phyloP scores from a whole-genome alignment of 2,888 invertebrate species.

The Dicyrtomina minuta region DNA sequence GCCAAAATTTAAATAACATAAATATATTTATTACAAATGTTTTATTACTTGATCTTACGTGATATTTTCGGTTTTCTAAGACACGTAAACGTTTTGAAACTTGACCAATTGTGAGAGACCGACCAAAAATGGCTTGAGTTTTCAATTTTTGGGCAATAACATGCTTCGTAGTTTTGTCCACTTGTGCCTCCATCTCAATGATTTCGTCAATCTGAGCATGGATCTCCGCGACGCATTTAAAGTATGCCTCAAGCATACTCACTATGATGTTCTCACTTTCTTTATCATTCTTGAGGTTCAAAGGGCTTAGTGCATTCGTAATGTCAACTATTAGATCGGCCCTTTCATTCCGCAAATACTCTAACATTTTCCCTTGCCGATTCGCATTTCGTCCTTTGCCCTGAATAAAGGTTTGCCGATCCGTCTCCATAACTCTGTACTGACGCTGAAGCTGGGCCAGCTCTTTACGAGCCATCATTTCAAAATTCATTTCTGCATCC shows the following conservation, averaged over 20 bases:
- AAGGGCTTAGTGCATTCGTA: constrained; percentile 28
- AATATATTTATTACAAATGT: too few relatives aligned
- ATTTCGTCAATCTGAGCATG: constrained; percentile 39
- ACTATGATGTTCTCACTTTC: constrained; percentile 28
- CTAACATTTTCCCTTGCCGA: constrained; percentile 61
- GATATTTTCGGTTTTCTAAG: constrained; percentile 46
- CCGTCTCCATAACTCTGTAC: constrained; percentile 80
- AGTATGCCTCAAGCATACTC: constrained; percentile 35
- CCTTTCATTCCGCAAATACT: constrained; percentile 65
- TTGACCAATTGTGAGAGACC: constrained; percentile 30
- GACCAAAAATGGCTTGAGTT: constrained; percentile 40
- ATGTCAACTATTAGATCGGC: constrained; percentile 61
- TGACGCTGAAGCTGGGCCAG: constrained; percentile 75
- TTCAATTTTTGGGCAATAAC: constrained; percentile 43
- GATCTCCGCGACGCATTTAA: constrained; percentile 38
- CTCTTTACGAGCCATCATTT: constrained; percentile 70
- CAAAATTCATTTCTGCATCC: constrained; percentile 29
- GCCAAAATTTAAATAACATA: too few relatives aligned
- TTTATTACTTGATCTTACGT: constrained; percentile 27
- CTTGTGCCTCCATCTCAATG: constrained; percentile 43
- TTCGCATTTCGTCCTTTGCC: constrained; percentile 57
- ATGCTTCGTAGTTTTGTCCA: constrained; percentile 44
- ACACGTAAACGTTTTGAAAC: constrained; percentile 26
- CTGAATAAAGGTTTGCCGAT: constrained; percentile 69
- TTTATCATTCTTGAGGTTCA: constrained; percentile 26